phyloP scores from a whole-genome alignment of 2,797 vertebrate species.

The Bradypus variegatus region DNA sequence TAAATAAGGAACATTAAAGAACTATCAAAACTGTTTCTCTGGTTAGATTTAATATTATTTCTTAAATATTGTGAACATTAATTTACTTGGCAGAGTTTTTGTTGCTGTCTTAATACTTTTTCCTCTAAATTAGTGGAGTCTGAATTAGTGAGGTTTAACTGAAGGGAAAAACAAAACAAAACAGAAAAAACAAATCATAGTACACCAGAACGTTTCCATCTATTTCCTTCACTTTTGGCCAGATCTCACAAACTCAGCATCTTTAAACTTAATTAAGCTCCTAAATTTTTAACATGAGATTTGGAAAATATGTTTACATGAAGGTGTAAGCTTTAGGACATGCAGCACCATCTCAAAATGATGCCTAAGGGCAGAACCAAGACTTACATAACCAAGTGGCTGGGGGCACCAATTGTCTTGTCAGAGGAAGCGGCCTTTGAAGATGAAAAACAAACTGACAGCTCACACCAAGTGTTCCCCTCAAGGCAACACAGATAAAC shows the following conservation, averaged over 20 bases:
- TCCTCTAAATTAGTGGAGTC: background rate
- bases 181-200: background rate
- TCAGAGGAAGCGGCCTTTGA: conserved; percentile 24
- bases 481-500: conserved; percentile 15
- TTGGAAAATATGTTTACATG: conserved; percentile 24
- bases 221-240: background rate
- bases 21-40: background rate
- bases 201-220: background rate
- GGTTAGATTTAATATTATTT: background rate
- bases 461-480: background rate
- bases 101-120: background rate
- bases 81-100: background rate
- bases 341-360: background rate
- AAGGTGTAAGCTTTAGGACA: background rate
- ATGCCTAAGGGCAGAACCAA: conserved; percentile 36
- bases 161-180: background rate
- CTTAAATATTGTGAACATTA: background rate
- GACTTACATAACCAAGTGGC: conserved; percentile 13
- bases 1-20: background rate
- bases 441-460: conserved; percentile 30
- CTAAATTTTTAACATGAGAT: background rate
- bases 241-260: background rate
- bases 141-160: background rate
- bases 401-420: conserved; percentile 20
- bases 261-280: background rate